Conservation (phyloP, 2,797 vertebrate genomes). For the Erethizon dorsatum region DNA sequence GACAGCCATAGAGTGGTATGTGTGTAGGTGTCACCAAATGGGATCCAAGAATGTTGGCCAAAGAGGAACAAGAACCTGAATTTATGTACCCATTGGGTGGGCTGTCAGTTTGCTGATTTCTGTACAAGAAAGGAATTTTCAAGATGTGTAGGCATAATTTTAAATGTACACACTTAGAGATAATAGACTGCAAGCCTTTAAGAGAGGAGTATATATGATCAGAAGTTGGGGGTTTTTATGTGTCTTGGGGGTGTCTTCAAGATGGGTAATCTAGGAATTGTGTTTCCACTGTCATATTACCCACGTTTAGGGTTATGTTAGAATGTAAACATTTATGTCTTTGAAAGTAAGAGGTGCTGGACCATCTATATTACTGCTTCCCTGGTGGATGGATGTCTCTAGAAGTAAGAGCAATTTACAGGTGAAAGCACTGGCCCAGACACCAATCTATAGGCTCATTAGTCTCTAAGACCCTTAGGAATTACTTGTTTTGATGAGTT, state of each 20-base stretch:
- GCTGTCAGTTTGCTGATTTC: neutral
- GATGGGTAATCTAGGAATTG: neutral
- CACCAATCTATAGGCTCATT: neutral
- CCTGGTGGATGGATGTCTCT: neutral
- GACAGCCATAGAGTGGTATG: neutral
- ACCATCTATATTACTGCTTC: neutral
- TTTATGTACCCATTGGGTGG: neutral
- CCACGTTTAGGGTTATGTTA: neutral
- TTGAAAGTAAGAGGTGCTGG: neutral
- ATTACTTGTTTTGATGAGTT: neutral
- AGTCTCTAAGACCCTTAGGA: neutral
- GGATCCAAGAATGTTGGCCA: neutral
- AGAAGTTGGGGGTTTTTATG: neutral
- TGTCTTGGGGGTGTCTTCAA: neutral
- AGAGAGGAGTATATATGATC: neutral
- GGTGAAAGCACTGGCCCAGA: neutral
- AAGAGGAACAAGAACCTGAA: neutral
- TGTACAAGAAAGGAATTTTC: neutral
- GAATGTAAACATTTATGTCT: neutral
- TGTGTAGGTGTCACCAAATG: neutral
- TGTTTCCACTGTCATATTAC: neutral
- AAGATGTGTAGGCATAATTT: neutral
- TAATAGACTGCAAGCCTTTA: neutral
- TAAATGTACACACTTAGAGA: neutral
- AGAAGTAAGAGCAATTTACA: neutral